These are phyloP conservation scores for Phasia obesa DNA, from an alignment of 2,888 invertebrate genomes.

Conservation along the genomic window DNA sequence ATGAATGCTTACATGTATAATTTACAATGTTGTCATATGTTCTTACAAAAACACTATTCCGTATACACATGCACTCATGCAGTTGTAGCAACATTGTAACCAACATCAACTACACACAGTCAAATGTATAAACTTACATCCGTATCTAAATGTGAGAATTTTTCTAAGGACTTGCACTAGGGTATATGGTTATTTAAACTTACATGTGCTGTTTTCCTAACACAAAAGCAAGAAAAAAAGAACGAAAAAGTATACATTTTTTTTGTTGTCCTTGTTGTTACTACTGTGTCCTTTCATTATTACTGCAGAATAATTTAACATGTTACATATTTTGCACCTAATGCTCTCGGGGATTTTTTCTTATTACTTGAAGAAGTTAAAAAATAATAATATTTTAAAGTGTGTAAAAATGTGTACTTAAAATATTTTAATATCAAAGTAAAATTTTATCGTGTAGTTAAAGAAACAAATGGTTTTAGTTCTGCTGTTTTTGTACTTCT, in stretches of 20 bases:
- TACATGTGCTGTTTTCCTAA: constrained; percentile 54
- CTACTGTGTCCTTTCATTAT: constrained; percentile 24
- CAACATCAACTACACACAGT: not conserved
- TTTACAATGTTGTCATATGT: constrained; percentile 28
- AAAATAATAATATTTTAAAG: constrained; percentile 3
- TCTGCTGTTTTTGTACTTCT: not conserved
- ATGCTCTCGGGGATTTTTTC: constrained; percentile 56
- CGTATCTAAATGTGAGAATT: not conserved
- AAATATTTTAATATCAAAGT: no score
- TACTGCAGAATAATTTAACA: constrained; percentile 54
- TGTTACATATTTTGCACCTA: constrained; percentile 58
- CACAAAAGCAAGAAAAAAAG: not conserved
- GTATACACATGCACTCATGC: not conserved
- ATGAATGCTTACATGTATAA: not conserved
- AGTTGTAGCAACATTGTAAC: not conserved
- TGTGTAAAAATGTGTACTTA: no score
- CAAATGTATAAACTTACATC: not conserved
- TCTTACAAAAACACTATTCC: not conserved
- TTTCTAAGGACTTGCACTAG: constrained; percentile 34
- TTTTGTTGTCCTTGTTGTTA: not conserved
- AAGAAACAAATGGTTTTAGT: not conserved
- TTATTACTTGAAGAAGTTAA: constrained; percentile 31
- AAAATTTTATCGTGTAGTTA: no score
- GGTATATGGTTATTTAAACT: constrained; percentile 60
- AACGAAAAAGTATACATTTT: not conserved